Base-by-base conservation (phyloP, 1,140 invertebrate species). In the Littorina saxatilis region DNA sequence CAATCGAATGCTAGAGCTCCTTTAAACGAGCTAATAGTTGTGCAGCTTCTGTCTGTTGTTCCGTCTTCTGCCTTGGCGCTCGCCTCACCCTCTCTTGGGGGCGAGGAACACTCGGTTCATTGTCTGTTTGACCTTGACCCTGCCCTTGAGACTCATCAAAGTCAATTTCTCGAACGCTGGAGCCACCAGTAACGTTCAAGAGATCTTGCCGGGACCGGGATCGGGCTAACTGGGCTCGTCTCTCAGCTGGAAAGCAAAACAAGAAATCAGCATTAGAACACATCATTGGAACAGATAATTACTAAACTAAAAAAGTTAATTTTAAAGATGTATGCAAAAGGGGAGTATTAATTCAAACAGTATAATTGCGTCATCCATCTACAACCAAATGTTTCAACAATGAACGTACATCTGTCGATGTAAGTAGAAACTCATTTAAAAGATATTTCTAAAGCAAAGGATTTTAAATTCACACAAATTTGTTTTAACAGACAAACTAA, bases 131-230 rank as follows among this genome's bases (percentile, higher is more conserved):
- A n/a, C n/a, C n/a, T n/a, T n/a, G n/a, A n/a, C n/a, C n/a, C n/a
- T n/a, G n/a, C 27, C 40, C 23, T 17, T 39, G 68, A 11, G 84
- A 79, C 39, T 87, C 86, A 61, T 88, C 84, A 81, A 91, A 87
- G 47, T 87, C 88, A 20, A 90, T 90, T 61, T 90, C 89, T 11
- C 83, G 79, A 11, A 86, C 79, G 13, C 84, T 82, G 0, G 85
- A 81, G 66, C 70, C 78, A 27, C 82, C 80, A 39, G 47, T 50
- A 58, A 79, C 58, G 72, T 82, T 66, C 40, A 87, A 73, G 15
- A 91, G 74, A 78, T 91, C 90, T 81, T 90, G 88, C 77, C 90
- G 77, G 58, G 91, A 91, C 80, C 91, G 83, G 70, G 88, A 86
- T 79, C 90, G 79, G 23, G 86, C 85, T 35, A 91, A 83, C 82